Conservation (phyloP, 2,113 vertebrate genomes). For the Boleophthalmus pectinirostris region DNA sequence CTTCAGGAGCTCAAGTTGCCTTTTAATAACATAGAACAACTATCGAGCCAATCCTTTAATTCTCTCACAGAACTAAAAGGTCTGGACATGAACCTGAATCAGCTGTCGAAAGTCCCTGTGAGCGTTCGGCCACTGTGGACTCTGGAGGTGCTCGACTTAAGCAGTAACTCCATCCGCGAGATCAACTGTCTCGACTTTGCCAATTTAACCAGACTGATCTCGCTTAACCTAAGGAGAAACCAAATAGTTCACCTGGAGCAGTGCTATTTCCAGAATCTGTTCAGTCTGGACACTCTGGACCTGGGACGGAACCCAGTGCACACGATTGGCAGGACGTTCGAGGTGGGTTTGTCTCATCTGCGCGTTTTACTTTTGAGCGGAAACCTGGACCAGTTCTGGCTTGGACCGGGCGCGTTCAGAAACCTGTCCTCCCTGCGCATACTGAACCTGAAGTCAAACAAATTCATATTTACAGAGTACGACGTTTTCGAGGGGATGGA, state of each 20-base stretch:
- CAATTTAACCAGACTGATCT: constrained; percentile 41
- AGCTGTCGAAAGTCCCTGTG: constrained; percentile 21
- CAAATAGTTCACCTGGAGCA: constrained; percentile 29
- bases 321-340: constrained; percentile 35
- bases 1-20: constrained; percentile 45
- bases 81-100: constrained; percentile 39
- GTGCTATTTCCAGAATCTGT: constrained; percentile 45
- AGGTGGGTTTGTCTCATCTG: constrained; percentile 34
- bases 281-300: constrained; percentile 34
- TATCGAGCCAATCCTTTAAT: constrained; percentile 30
- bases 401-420: constrained; percentile 38
- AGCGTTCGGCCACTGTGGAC: constrained; percentile 24
- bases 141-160: constrained; percentile 55
- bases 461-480: constrained; percentile 18
- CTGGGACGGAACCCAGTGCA: constrained; percentile 49
- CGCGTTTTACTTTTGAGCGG: constrained; percentile 31
- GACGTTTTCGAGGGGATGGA: constrained; percentile 48
- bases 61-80: constrained; percentile 19
- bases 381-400: constrained; percentile 45
- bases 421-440: constrained; percentile 32
- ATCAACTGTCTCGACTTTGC: constrained; percentile 48
- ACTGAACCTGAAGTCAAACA: constrained; percentile 51
- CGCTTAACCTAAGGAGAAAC: constrained; percentile 48
- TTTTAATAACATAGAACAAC: constrained; percentile 9
- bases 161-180: constrained; percentile 46